Base-by-base conservation (phyloP, 2,113 vertebrate species). In the Grammomys dolichurus region DNA sequence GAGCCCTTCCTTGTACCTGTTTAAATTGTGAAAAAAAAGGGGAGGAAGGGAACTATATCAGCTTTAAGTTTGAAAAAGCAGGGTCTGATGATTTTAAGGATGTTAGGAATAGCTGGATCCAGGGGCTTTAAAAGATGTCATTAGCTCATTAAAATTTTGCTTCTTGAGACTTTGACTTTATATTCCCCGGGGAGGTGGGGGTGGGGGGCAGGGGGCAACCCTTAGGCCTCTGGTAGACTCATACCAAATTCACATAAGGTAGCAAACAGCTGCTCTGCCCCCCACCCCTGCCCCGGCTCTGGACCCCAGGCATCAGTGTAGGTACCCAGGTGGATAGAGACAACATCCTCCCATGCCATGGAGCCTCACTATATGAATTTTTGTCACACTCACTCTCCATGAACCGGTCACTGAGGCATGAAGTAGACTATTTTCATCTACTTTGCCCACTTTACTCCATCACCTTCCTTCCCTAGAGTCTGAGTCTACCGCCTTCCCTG, bases 61-160 rank as follows among this genome's bases (percentile, higher is more conserved):
- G 10, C 31, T 78, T 82, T 89, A 26, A 40, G 43, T 75, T 43
- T 94, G n/a, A 91, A 96, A 87, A 95, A 31, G 78, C 48, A 76
- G 73, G 10, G 69, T 46, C 16, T 4, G 58, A 76, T 80, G 70
- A 2, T 24, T 84, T 93, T 33, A 80, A 58, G 28, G 19, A 80
- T 93, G 36, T 95, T n/a, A 84, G 56, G 24, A 24, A 76, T 94
- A 40, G 48, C 43, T 94, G 48, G 48, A 78, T 91, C 56, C 43
- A 90, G 77, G 31, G 14, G 3, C 36, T 81, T 76, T 43, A 24
- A 86, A 65, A 54, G 46, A 54, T 91, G n/a, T 31, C 33, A 76
- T 58, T 60, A 54, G 26, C 16, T 24, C 33, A 65, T 65, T 54
- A 67, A 22, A 12, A 72, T 26, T 69, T 26, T 43, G 40, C 54